A percentile compares a stretch with the other conserved stretches of the same genome.
These are phyloP conservation scores for Trichonephila inaurata DNA, from an alignment of 1,140 invertebrate genomes.

Conservation along the genomic window DNA sequence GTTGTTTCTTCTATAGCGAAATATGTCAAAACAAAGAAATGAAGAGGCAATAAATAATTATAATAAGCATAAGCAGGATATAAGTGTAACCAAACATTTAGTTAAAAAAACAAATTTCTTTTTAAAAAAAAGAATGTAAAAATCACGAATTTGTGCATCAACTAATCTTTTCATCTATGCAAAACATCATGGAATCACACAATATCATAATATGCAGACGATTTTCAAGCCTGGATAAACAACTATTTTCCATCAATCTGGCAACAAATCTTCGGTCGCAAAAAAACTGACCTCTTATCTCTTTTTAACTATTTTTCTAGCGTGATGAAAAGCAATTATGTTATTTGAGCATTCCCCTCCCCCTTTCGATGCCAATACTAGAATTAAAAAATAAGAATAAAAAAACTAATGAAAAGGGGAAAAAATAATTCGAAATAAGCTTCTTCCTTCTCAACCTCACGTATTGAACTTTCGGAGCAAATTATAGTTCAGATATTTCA, in stretches of 20 bases:
- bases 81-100: too few relatives aligned
- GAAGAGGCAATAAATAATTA: too few relatives aligned
- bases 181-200: neutral
- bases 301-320: neutral
- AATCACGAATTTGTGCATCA: neutral
- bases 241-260: neutral
- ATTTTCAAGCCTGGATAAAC: neutral
- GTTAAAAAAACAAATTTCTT: too few relatives aligned
- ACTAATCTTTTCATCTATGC: neutral
- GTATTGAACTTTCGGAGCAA: neutral
- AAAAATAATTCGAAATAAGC: neutral
- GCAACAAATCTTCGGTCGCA: neutral
- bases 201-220: neutral
- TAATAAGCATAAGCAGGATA: too few relatives aligned
- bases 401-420: neutral
- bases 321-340: neutral
- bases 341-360: neutral
- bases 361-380: neutral
- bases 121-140: too few relatives aligned
- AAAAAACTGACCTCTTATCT: neutral
- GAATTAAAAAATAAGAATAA: neutral
- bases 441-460: slow-evolving; percentile 10
- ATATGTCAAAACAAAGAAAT: too few relatives aligned
- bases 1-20: too few relatives aligned
- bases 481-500: slow-evolving; percentile 34